Evolutionary conservation across 2,888 invertebrate species (phyloP).

Genomic region (Icerya purchasi): DNA sequence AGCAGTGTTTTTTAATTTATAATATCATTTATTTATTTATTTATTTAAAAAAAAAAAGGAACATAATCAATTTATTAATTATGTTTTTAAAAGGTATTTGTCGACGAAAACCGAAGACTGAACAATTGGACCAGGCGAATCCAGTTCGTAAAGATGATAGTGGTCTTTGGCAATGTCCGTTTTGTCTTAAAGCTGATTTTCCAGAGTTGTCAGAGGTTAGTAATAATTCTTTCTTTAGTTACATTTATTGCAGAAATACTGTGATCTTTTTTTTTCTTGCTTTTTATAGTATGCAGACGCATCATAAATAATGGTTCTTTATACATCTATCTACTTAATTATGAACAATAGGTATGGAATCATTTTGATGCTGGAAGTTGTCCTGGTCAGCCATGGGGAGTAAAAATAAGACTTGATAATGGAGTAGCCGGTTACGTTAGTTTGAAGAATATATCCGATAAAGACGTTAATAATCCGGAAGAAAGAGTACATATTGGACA

Average conservation of each 20-base stretch:
- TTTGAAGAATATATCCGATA: conserved; percentile 80
- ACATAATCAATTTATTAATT: no score
- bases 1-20: conserved; percentile 21
- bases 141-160: conserved; percentile 86
- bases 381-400: conserved; percentile 86
- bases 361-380: conserved; percentile 92
- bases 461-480: conserved; percentile 77
- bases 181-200: conserved; percentile 88
- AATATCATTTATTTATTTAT: no score
- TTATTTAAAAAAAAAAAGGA: no score
- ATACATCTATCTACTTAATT: no score
- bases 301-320: no score
- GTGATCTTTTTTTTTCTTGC: no score
- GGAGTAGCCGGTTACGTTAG: conserved; percentile 81
- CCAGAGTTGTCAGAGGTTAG: conserved; percentile 68
- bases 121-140: conserved; percentile 86
- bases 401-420: conserved; percentile 75
- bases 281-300: no score
- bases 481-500: conserved; percentile 71
- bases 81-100: conserved; percentile 37
- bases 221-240: no score
- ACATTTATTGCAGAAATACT: no score
- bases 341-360: conserved; percentile 55
- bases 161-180: conserved; percentile 92
- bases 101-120: conserved; percentile 71